Conservation (phyloP, 2,888 invertebrate genomes). For the Eupeodes latifasciatus region DNA sequence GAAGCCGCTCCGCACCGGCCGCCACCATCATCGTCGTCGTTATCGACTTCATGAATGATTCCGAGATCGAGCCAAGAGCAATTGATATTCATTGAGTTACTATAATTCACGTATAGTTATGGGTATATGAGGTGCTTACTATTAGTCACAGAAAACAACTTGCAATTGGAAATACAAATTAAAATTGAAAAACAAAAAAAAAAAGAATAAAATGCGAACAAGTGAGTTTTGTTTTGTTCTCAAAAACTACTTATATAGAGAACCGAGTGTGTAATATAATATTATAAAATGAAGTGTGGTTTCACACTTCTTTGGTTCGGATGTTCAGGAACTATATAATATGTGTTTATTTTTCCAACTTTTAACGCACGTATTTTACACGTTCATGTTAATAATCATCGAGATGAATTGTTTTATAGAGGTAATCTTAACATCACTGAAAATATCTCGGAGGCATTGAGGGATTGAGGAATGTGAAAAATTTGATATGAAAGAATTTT, state of each 20-base stretch:
- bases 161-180: slow-evolving; percentile 52
- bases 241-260: not conserved
- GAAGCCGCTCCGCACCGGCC: not conserved
- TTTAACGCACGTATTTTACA: slow-evolving; percentile 54
- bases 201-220: slow-evolving; percentile 26
- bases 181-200: not conserved
- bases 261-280: not conserved
- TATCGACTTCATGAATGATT: slow-evolving; percentile 48
- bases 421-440: slow-evolving; percentile 4
- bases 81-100: slow-evolving; percentile 59
- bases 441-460: not conserved
- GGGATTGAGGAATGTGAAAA: not conserved
- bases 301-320: not conserved
- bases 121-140: slow-evolving; percentile 6
- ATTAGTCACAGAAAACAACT: slow-evolving; percentile 45
- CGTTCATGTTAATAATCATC: slow-evolving; percentile 44
- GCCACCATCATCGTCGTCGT: not conserved
- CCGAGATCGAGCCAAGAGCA: slow-evolving; percentile 33
- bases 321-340: not conserved
- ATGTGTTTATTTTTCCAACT: slow-evolving; percentile 29
- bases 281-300: slow-evolving; percentile 10
- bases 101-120: slow-evolving; percentile 10
- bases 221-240: slow-evolving; percentile 1
- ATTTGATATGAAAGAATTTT: not conserved
- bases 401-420: slow-evolving; percentile 27